Conservation (phyloP, 2,888 invertebrate species). For the Dolomedes plantarius region DNA sequence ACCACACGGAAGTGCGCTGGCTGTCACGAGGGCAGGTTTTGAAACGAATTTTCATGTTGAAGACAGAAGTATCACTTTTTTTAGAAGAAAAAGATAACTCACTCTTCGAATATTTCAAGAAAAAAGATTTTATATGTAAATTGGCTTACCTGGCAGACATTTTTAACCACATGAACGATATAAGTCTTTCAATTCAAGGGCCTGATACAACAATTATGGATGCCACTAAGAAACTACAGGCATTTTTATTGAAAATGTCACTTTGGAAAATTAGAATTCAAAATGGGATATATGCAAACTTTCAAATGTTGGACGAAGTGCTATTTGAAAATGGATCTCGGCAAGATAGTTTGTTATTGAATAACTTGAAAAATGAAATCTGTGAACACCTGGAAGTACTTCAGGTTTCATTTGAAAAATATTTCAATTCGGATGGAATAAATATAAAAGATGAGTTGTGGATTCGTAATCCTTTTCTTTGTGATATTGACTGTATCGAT, state of each 20-base stretch:
- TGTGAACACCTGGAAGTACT: too few relatives aligned
- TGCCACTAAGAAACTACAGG: conserved; percentile 29
- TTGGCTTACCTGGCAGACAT: conserved; percentile 26
- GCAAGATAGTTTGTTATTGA: too few relatives aligned
- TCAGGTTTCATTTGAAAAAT: background rate
- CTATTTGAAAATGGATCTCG: conserved; percentile 15
- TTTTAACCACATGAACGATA: conserved; percentile 28
- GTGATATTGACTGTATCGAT: background rate
- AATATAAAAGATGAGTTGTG: conserved; percentile 5
- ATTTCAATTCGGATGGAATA: conserved; percentile 1
- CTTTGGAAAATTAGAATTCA: conserved; percentile 18
- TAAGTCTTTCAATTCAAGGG: conserved; percentile 28
- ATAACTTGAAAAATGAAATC: background rate
- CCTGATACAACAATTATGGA: conserved; percentile 19
- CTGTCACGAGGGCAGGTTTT: conserved; percentile 43
- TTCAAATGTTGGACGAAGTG: conserved; percentile 20
- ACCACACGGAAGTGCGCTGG: conserved; percentile 58
- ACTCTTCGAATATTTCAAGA: conserved; percentile 28
- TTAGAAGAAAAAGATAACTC: conserved; percentile 17
- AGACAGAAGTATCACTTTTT: conserved; percentile 45
- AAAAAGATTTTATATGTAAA: conserved; percentile 26
- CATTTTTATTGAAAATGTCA: conserved; percentile 16
- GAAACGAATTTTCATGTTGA: conserved; percentile 48
- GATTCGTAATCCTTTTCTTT: conserved; percentile 4
- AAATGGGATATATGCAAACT: conserved; percentile 22